Evolutionary conservation across 2,113 vertebrate species (phyloP).

Genomic region (Chionis minor): DNA sequence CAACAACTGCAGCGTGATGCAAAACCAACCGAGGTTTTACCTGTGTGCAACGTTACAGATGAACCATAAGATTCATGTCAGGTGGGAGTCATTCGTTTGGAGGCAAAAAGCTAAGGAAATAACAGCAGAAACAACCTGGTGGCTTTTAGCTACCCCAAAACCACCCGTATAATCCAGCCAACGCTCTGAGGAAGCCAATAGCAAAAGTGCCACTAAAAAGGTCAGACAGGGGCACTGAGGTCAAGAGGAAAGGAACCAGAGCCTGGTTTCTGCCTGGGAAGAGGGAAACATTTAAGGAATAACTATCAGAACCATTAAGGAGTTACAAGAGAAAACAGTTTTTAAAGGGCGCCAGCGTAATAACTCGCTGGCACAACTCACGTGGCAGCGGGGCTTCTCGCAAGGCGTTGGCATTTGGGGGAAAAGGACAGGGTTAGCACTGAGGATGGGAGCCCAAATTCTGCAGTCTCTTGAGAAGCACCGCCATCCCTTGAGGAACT

Average conservation of each 20-base stretch:
- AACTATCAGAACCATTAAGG: not conserved
- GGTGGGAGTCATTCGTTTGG: not conserved
- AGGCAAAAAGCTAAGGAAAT: not conserved
- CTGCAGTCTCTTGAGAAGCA: not conserved
- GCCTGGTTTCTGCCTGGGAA: not conserved
- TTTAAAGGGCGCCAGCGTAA: not conserved
- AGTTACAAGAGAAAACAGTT: not conserved
- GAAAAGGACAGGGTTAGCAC: not conserved
- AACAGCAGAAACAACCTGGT: not conserved
- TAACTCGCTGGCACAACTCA: not conserved
- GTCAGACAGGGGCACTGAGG: not conserved
- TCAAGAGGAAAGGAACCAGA: not conserved
- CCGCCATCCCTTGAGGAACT: not conserved
- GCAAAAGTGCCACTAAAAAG: not conserved
- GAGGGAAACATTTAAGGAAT: not conserved
- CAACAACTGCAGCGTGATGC: rapidly evolving
- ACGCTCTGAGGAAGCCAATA: not conserved
- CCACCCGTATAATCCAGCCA: rapidly evolving
- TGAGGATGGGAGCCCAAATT: not conserved
- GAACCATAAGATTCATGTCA: not conserved
- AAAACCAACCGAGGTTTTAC: not conserved
- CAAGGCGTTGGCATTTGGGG: not conserved
- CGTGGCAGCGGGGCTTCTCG: not conserved
- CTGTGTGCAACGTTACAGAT: not conserved
- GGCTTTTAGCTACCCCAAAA: not conserved